These are phyloP conservation scores for Podarcis siculus DNA, from an alignment of 2,797 vertebrate genomes.

Conservation along the genomic window DNA sequence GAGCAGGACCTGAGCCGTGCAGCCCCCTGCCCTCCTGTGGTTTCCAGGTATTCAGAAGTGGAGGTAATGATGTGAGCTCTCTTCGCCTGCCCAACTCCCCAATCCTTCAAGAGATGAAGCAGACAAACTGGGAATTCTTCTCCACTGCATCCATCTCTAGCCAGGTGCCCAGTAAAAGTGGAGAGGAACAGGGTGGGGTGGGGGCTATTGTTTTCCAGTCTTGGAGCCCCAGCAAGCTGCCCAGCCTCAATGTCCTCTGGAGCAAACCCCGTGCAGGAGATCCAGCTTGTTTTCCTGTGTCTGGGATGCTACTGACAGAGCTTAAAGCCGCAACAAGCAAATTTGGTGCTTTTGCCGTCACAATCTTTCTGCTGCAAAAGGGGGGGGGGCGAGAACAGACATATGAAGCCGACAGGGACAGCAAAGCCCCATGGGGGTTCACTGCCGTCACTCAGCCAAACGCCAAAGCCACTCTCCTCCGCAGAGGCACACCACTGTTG, in stretches of 20 bases:
- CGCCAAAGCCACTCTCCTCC: not conserved
- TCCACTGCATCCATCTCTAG: not conserved
- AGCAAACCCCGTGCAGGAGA: not conserved
- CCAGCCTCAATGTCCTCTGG: not conserved
- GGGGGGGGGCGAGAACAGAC: not conserved
- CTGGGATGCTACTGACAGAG: not conserved
- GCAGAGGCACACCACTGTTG: too few species aligned
- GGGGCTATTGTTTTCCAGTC: too few species aligned
- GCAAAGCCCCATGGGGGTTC: too few species aligned
- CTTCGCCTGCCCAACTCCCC: not conserved
- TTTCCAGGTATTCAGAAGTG: not conserved
- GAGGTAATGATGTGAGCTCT: not conserved
- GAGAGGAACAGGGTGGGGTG: too few species aligned
- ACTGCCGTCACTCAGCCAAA: not conserved
- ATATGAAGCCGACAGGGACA: not conserved
- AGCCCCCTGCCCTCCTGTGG: not conserved
- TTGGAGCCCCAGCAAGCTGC: not conserved
- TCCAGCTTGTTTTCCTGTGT: not conserved
- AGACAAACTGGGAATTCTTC: not conserved
- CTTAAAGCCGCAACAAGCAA: not conserved
- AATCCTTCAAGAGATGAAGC: not conserved
- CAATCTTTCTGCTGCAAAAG: not conserved
- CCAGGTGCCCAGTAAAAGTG: not conserved
- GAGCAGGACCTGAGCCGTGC: too few species aligned
- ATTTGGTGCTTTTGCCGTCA: not conserved